Evolutionary conservation across 2,113 vertebrate genomes (phyloP).

Genomic region (Nibea albiflora): DNA sequence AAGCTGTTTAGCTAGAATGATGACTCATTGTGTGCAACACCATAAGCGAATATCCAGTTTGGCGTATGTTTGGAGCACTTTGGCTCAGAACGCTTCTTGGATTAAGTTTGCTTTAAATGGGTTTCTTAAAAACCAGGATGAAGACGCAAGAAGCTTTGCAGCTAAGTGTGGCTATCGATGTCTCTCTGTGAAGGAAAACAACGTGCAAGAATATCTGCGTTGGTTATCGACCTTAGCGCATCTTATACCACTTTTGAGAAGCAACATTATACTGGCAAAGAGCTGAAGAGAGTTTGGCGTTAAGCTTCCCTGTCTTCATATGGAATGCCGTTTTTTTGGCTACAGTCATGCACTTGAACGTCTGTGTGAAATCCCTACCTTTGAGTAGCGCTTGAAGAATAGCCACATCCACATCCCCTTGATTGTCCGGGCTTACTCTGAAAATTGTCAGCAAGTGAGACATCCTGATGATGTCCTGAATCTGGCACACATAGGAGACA

Average conservation of each 20-base stretch:
- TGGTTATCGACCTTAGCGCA: not conserved
- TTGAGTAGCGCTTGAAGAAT: slow-evolving; percentile 96
- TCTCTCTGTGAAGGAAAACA: not conserved
- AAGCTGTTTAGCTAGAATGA: slow-evolving; percentile 5
- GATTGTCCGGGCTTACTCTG: slow-evolving; percentile 86
- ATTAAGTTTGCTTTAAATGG: slow-evolving; percentile 21
- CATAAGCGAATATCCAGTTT: not conserved
- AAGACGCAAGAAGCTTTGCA: not conserved
- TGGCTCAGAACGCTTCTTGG: not conserved
- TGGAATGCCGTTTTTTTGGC: not conserved
- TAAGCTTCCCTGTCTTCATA: not conserved
- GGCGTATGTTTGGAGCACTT: slow-evolving; percentile 5
- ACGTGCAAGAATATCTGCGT: not conserved
- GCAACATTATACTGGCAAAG: slow-evolving; percentile 39
- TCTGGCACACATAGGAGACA: slow-evolving; percentile 78
- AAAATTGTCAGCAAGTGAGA: slow-evolving; percentile 91
- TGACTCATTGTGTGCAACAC: slow-evolving; percentile 4
- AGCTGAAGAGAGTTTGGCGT: not conserved
- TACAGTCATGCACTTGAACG: not conserved
- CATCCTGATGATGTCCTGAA: slow-evolving; percentile 93
- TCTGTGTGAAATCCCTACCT: slow-evolving; percentile 80
- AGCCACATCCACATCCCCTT: slow-evolving; percentile 92
- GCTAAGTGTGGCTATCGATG: not conserved
- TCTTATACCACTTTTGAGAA: slow-evolving; percentile 21
- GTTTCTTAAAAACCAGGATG: not conserved